phyloP scores from a whole-genome alignment of 2,888 invertebrate genomes.

The Lamellibrachia satsuma region DNA sequence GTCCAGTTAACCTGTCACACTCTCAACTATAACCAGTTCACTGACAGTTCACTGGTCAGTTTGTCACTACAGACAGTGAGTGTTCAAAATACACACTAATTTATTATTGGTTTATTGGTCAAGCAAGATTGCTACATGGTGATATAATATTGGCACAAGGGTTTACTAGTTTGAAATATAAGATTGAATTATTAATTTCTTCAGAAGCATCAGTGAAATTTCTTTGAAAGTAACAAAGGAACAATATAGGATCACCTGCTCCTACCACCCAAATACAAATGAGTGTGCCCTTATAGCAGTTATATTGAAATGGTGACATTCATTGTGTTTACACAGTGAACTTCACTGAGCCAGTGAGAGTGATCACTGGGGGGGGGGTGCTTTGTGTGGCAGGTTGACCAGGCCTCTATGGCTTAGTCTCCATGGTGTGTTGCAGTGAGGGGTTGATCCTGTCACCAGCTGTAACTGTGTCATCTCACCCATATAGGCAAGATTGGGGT shows the following conservation, averaged over 20 bases:
- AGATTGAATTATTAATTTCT: neutral
- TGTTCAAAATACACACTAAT: neutral
- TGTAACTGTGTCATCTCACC: neutral
- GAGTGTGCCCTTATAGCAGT: neutral
- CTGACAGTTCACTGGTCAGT: too few species aligned
- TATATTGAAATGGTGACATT: constrained; percentile 3
- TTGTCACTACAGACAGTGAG: neutral
- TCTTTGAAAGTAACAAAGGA: neutral
- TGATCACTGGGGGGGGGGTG: neutral
- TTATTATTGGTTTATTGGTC: too few species aligned
- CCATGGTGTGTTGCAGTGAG: neutral
- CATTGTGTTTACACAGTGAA: neutral
- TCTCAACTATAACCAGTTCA: neutral
- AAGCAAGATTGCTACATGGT: too few species aligned
- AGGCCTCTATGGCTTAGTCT: neutral
- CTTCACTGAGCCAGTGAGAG: neutral
- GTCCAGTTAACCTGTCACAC: neutral
- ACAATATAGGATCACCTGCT: neutral
- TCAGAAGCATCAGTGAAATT: too few species aligned
- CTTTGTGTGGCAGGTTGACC: neutral
- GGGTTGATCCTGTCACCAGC: neutral
- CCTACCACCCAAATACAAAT: neutral
- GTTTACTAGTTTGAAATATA: neutral
- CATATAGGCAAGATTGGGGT: neutral
- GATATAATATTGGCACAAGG: too few species aligned